A percentile compares a stretch with the other conserved stretches of the same genome.
Conservation (phyloP, 2,797 vertebrate species). For the Squalus acanthias region DNA sequence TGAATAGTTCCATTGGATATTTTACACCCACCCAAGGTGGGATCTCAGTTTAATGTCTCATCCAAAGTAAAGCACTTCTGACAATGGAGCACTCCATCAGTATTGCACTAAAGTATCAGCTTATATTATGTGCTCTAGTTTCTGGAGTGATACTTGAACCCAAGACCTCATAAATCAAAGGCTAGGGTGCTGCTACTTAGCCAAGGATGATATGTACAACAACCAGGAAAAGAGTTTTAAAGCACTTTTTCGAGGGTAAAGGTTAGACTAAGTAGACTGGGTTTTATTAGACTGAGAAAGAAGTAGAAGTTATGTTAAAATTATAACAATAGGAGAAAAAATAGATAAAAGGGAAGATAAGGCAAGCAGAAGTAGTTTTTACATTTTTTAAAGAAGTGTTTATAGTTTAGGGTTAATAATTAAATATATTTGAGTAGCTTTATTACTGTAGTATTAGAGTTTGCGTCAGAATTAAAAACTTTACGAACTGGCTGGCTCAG, state of each 20-base stretch:
- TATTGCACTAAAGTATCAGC: neutral
- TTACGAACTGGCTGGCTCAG: neutral
- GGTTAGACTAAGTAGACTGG: neutral
- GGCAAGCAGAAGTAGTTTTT: neutral
- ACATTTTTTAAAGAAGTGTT: neutral
- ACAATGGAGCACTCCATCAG: neutral
- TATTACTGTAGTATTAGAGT: neutral
- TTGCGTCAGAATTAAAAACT: neutral
- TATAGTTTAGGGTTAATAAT: neutral
- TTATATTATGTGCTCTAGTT: neutral
- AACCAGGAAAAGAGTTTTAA: neutral
- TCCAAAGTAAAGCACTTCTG: neutral
- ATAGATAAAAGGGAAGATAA: neutral
- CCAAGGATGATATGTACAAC: neutral
- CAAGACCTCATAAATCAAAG: neutral
- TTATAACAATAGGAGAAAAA: neutral
- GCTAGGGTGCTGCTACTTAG: neutral
- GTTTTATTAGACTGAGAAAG: neutral
- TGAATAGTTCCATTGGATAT: neutral
- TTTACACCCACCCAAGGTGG: neutral
- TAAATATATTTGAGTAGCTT: neutral
- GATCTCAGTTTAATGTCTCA: neutral
- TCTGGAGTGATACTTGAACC: neutral
- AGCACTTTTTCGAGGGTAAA: neutral
- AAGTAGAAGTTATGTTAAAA: neutral